Evolutionary conservation across 2,113 vertebrate genomes (phyloP), one percentile per base, ranked within the genome.

Genomic region (Otus sunia): DNA sequence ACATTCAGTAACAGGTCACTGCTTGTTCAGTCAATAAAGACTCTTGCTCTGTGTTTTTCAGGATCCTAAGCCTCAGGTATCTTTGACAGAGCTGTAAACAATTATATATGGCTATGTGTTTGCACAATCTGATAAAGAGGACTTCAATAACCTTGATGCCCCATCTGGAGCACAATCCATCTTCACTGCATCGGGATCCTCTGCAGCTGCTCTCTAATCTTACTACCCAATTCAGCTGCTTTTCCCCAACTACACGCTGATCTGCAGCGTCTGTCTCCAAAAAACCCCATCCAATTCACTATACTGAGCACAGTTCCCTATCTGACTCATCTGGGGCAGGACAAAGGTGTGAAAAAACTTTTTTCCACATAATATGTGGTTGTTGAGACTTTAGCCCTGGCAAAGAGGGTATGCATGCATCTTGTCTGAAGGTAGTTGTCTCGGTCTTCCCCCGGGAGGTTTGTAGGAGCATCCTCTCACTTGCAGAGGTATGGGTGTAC

Each of bases 21-120:
- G 1, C 94, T 96, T 97, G 92, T 97, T 96, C 93, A 43, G 60
- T 52, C 94, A 76, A 97, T 89, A 96, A 91, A 95, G 96, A 93
- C 59, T 97, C 90, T 96, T 90, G 64, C 75, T 74, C 64, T 8
- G 0, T 92, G 84, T 86, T 95, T 63, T 90, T 67, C 78, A 95
- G 85, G 81, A 56, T 63, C 64, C 60, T 52, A 12, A 92, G 68
- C 72, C 67, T 86, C 78, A 88, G 90, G 85, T 96, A 88, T 75
- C 94, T 88, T 47, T 92, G 90, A 88, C 63, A 68, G 91, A 95
- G 94, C 72, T 92, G 88, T 94, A 93, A 96, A 78, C 89, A 95
- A 92, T 88, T 77, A 59, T 92, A 3, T 45, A 63, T 59, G 52
- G 34, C 75, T 86, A 26, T 60, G 72, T 94, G 91, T 84, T 96